Evolutionary conservation across 2,797 vertebrate species (phyloP).

Genomic region (Silurus lanzhouensis): DNA sequence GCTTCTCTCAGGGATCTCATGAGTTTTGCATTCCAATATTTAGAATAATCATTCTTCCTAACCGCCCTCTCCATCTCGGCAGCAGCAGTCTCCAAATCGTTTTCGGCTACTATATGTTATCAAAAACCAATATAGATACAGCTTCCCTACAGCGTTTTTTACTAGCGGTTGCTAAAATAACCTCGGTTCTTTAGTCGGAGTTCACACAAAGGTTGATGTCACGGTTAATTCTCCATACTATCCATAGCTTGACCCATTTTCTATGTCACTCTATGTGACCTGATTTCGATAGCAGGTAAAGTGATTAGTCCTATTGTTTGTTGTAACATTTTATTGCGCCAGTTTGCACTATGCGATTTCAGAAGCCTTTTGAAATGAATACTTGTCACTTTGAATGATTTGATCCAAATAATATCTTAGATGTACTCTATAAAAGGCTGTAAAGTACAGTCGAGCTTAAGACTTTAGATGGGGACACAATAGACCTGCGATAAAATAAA

Average conservation of each 20-base stretch:
- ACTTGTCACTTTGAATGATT: not conserved
- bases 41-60: constrained; percentile 2
- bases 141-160: not conserved
- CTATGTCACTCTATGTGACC: not conserved
- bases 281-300: not conserved
- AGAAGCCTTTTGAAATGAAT: not conserved
- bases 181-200: not conserved
- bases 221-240: not conserved
- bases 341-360: not conserved
- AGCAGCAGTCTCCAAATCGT: not conserved
- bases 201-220: constrained; percentile 6
- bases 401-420: not conserved
- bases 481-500: not conserved
- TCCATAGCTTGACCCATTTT: not conserved
- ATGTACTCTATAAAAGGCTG: not conserved
- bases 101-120: constrained; percentile 7
- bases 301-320: not conserved
- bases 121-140: not conserved
- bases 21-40: constrained; percentile 2
- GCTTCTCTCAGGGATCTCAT: not conserved
- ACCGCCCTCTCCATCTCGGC: not conserved
- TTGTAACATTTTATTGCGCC: not conserved
- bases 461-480: too few relatives aligned
- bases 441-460: not conserved
- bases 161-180: not conserved